Conservation (phyloP, 2,888 invertebrate genomes). For the Sarcophaga variegata region DNA sequence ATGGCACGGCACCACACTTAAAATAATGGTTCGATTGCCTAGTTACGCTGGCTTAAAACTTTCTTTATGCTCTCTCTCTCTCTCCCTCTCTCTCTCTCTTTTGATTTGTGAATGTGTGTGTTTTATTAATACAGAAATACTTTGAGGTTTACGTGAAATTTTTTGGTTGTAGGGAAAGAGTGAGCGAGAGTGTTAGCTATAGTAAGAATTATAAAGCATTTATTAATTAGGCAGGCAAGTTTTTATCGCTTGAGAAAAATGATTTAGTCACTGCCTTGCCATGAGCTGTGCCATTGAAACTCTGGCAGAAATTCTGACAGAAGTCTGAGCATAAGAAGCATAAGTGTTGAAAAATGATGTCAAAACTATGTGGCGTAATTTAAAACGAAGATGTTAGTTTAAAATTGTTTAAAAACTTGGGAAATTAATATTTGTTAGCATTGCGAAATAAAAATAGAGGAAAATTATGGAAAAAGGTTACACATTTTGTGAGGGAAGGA, state of each 20-base stretch:
- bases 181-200: background rate
- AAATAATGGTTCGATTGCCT: background rate
- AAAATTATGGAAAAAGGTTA: no score
- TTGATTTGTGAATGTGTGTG: conserved; percentile 26
- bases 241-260: background rate
- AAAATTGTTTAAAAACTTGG: no score
- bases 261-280: background rate
- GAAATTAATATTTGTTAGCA: no score
- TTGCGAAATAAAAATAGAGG: no score
- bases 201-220: background rate
- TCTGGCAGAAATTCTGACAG: no score
- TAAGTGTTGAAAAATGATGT: no score
- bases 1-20: background rate
- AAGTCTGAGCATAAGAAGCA: no score
- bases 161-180: background rate
- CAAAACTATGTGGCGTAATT: no score
- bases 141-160: background rate
- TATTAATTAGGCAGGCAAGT: conserved; percentile 32
- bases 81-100: background rate
- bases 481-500: no score
- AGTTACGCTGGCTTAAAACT: conserved; percentile 24
- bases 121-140: background rate
- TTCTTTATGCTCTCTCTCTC: background rate
- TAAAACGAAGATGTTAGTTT: no score
- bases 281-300: no score